A percentile compares a stretch with the other conserved stretches of the same genome.
These are phyloP conservation scores for Copsychus sechellarum DNA, from an alignment of 2,113 vertebrate genomes.

Conservation along the genomic window DNA sequence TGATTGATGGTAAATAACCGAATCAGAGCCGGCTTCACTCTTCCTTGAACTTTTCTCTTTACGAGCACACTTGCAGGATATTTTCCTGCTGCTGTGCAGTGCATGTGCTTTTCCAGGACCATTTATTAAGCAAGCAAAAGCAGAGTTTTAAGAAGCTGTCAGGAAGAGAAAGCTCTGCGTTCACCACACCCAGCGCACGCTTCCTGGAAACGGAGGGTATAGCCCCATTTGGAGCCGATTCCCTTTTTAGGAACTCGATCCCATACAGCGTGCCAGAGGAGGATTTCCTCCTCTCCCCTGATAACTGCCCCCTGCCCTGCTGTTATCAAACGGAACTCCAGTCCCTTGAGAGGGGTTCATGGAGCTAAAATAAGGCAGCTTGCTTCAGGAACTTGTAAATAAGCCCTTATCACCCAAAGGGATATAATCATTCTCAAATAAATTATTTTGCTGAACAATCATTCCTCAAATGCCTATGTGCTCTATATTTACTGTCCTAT, in stretches of 20 bases:
- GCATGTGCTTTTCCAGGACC: neutral
- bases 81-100: conserved; percentile 16
- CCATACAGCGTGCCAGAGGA: neutral
- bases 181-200: neutral
- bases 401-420: neutral
- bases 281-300: neutral
- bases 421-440: neutral
- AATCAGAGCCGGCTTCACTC: conserved; percentile 72
- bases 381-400: neutral
- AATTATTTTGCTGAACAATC: neutral
- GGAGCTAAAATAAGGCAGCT: neutral
- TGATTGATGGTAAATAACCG: conserved; percentile 86
- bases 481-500: neutral
- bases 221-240: neutral
- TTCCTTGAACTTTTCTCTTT: conserved; percentile 63
- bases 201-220: neutral
- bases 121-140: conserved; percentile 8
- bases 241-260: conserved; percentile 8
- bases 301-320: neutral
- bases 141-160: neutral
- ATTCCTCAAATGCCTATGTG: neutral
- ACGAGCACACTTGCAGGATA: neutral
- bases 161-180: neutral
- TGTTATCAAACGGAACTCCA: neutral
- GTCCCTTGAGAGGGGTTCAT: neutral